These are phyloP conservation scores for Xiphophorus birchmanni DNA, from an alignment of 2,797 vertebrate genomes.

Conservation along the genomic window DNA sequence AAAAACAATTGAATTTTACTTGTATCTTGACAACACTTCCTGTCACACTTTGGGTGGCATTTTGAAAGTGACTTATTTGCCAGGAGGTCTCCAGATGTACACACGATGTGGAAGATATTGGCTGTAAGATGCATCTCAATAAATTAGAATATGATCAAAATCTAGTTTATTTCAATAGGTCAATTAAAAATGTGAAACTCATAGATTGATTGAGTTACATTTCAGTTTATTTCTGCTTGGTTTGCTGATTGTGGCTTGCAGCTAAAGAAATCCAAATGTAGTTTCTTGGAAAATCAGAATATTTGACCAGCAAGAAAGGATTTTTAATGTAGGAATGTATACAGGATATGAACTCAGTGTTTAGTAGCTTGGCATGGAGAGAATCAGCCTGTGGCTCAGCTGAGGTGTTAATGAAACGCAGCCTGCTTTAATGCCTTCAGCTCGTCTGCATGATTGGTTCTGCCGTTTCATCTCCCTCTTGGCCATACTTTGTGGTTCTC, in stretches of 20 bases:
- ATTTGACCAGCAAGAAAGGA: neutral
- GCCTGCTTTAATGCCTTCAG: neutral
- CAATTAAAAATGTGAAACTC: neutral
- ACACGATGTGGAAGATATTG: constrained; percentile 12
- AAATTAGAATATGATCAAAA: neutral
- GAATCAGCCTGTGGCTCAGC: neutral
- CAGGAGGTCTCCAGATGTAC: constrained; percentile 47
- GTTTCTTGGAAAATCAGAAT: neutral
- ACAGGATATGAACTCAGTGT: neutral
- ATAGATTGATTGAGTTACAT: neutral
- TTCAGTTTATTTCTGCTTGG: neutral
- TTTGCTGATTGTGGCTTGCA: neutral
- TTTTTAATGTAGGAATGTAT: neutral
- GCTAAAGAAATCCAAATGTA: neutral
- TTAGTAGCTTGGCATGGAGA: neutral
- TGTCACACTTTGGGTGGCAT: constrained; percentile 46
- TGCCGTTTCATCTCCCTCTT: neutral
- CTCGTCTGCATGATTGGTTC: neutral
- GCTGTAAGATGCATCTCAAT: constrained; percentile 5
- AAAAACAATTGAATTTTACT: constrained; percentile 35
- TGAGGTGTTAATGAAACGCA: neutral
- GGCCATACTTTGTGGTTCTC: neutral
- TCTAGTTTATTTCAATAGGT: neutral
- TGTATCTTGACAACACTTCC: constrained; percentile 62
- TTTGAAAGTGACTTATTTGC: constrained; percentile 62